phyloP scores from a whole-genome alignment of 2,888 invertebrate species.

The Drosophila niveifrons region DNA sequence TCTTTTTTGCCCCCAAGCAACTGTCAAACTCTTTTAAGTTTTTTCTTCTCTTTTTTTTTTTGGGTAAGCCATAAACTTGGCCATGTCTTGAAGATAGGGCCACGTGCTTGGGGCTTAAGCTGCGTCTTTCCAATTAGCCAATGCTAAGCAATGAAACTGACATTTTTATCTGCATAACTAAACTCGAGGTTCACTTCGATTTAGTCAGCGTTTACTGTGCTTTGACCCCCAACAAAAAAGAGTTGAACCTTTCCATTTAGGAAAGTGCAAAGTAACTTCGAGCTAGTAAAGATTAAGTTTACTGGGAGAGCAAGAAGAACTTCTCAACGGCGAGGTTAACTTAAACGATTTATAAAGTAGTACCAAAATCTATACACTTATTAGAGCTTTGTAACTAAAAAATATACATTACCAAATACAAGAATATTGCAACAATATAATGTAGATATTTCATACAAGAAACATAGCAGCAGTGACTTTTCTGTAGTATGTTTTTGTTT shows the following conservation, averaged over 20 bases:
- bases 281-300: neutral
- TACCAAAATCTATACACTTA: too few relatives aligned
- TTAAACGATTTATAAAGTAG: too few relatives aligned
- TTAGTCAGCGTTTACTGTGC: slow-evolving; percentile 14
- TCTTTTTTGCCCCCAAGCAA: slow-evolving; percentile 32
- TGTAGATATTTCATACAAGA: too few relatives aligned
- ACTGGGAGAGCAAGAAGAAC: too few relatives aligned
- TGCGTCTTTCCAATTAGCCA: slow-evolving; percentile 14
- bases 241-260: neutral
- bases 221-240: neutral
- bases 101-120: slow-evolving; percentile 2
- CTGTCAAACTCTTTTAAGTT: slow-evolving; percentile 37
- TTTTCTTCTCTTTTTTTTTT: neutral
- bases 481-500: too few relatives aligned
- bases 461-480: too few relatives aligned
- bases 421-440: too few relatives aligned
- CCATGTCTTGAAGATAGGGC: slow-evolving; percentile 3
- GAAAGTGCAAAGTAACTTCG: neutral
- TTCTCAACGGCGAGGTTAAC: too few relatives aligned
- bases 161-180: slow-evolving; percentile 3
- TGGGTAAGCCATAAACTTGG: slow-evolving; percentile 10
- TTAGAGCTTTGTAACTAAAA: too few relatives aligned
- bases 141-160: neutral
- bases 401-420: too few relatives aligned
- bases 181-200: slow-evolving; percentile 1